Base-by-base conservation (phyloP, 2,888 invertebrate genomes). In the Allacma fusca region DNA sequence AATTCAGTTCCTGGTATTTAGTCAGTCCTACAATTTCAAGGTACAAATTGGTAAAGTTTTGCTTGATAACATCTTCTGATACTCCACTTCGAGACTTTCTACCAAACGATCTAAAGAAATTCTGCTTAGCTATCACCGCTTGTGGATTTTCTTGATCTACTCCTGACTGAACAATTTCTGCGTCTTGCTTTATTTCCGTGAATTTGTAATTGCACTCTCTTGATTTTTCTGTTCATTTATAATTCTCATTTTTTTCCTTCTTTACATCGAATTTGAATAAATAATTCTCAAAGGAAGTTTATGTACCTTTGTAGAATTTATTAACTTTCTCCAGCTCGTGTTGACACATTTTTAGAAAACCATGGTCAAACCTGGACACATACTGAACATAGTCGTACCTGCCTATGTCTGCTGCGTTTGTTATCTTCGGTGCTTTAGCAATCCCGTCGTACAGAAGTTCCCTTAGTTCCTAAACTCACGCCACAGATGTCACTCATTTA, bases 281-380 rank as follows among this genome's bases (percentile, higher is more conserved):
- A n/a, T 34, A n/a, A 26, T 26, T 68, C 29, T 68, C 19, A n/a
- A n/a, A n/a, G n/a, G 19, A 19, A 21, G 12, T 16, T 44, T 21
- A 19, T 23, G 28, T 57, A 75, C 75, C 75, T 43, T 59, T 67
- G 23, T 24, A 21, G 28, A 75, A 75, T 29, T 23, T n/a, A 29
- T 75, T 50, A 5, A 75, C 59, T 75, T 69, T 75, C 1, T 75
- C 75, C 40, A 75, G 28, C 23, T 75, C 75, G 19, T 21, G 23
- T 1, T 5, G 19, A 2, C 40, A 23, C 7, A 50, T n/a, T 23
- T 44, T 29, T 21, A 75, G 69, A 23, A 68, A 75, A 13, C n/a
- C n/a, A 21, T 57, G 68, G 24, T 75, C 75, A 57, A 75, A 75
- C 19, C 57, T 23, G 13, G 50, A 7, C 1, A 75, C 75, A 75